These are phyloP conservation scores for Lasioglossum vierecki DNA, from an alignment of 2,888 invertebrate species.

Conservation along the genomic window DNA sequence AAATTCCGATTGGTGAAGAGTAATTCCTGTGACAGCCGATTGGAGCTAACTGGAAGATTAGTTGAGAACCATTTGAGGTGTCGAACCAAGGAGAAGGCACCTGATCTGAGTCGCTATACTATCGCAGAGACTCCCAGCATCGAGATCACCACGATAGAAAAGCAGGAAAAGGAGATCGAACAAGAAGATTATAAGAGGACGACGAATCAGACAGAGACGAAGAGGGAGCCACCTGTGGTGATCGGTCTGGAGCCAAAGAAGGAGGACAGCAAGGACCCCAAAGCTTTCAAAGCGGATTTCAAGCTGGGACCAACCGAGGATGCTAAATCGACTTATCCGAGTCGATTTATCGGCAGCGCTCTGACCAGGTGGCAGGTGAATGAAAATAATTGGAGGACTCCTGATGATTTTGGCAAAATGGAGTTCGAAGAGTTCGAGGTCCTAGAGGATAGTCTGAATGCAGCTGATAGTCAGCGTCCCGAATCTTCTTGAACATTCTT, in stretches of 20 bases:
- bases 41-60: constrained; percentile 90
- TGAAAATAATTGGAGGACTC: constrained; percentile 86
- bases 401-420: constrained; percentile 90
- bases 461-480: constrained; percentile 64
- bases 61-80: constrained; percentile 80
- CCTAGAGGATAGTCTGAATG: constrained; percentile 87
- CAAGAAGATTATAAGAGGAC: constrained; percentile 85
- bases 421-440: constrained; percentile 93
- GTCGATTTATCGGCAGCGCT: constrained; percentile 75
- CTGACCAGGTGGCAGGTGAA: constrained; percentile 82
- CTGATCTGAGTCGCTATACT: constrained; percentile 73
- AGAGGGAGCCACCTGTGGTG: constrained; percentile 84
- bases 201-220: constrained; percentile 84
- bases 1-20: constrained; percentile 94
- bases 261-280: constrained; percentile 77
- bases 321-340: constrained; percentile 69
- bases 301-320: constrained; percentile 78
- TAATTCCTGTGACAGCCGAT: constrained; percentile 93
- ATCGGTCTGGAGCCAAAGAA: constrained; percentile 85
- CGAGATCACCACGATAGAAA: constrained; percentile 75
- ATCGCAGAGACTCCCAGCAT: constrained; percentile 82
- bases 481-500: constrained; percentile 46
- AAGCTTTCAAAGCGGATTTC: constrained; percentile 80
- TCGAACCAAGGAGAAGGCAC: constrained; percentile 52
- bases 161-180: constrained; percentile 81